phyloP scores from a whole-genome alignment of 2,888 invertebrate genomes.

The Sisyra nigra region DNA sequence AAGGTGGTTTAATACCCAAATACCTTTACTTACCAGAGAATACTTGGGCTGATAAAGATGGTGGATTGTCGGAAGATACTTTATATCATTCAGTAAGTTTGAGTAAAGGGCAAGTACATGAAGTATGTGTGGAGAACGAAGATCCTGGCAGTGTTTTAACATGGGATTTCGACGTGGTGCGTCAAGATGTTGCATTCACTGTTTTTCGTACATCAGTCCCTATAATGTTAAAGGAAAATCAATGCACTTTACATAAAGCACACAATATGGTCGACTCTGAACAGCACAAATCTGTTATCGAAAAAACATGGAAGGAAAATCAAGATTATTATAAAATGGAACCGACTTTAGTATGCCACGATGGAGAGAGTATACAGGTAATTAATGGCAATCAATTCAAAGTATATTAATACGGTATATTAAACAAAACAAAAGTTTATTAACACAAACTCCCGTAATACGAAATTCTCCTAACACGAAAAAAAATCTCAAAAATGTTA shows the following conservation, averaged over 20 bases:
- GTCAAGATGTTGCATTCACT: slow-evolving; percentile 75
- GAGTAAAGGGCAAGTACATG: slow-evolving; percentile 54
- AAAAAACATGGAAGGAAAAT: slow-evolving; percentile 46
- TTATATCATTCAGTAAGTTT: slow-evolving; percentile 52
- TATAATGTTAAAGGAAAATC: slow-evolving; percentile 7
- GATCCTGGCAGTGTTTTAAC: slow-evolving; percentile 83
- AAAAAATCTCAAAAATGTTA: no score
- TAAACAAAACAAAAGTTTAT: no score
- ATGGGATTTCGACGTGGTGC: slow-evolving; percentile 92
- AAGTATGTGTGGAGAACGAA: slow-evolving; percentile 59
- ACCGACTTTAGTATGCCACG: slow-evolving; percentile 67
- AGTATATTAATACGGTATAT: no score
- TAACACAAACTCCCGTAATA: no score
- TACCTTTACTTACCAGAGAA: slow-evolving; percentile 53
- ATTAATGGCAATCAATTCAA: slow-evolving; percentile 4
- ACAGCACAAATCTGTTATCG: slow-evolving; percentile 17
- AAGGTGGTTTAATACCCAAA: slow-evolving; percentile 83
- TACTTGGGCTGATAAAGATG: slow-evolving; percentile 27
- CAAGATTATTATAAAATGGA: slow-evolving; percentile 65
- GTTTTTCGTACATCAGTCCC: slow-evolving; percentile 35
- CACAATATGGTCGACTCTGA: slow-evolving; percentile 15
- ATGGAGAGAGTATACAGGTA: slow-evolving; percentile 89
- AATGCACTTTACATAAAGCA: slow-evolving; percentile 10
- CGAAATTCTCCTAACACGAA: no score
- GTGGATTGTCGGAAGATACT: slow-evolving; percentile 21